A percentile compares a stretch with the other conserved stretches of the same genome.
Evolutionary conservation across 2,888 invertebrate genomes (phyloP).

Genomic region (Andrena fulva): DNA sequence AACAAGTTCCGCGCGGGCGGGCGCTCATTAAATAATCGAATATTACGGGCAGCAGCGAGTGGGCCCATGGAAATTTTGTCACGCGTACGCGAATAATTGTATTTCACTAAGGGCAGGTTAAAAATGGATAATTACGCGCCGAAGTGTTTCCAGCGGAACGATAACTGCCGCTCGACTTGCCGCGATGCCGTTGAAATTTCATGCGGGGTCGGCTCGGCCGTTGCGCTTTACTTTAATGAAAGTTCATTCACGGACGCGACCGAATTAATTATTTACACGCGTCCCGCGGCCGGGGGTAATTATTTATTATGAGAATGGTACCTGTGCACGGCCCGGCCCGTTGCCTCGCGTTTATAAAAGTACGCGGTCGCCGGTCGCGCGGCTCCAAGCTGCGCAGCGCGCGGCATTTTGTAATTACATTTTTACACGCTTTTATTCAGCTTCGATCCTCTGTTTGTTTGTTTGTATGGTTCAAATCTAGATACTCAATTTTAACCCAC

Average conservation of each 20-base stretch:
- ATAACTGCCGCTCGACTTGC: constrained; percentile 39
- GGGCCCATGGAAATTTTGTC: constrained; percentile 36
- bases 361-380: not conserved
- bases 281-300: constrained; percentile 23
- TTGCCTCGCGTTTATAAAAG: constrained; percentile 29
- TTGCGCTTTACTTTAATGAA: constrained; percentile 51
- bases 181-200: constrained; percentile 37
- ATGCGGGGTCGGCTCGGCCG: constrained; percentile 3
- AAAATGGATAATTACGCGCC: constrained; percentile 54
- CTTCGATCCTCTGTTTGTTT: too few relatives aligned
- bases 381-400: not conserved
- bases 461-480: too few relatives aligned
- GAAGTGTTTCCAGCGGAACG: constrained; percentile 42
- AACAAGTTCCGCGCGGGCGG: not conserved
- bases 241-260: constrained; percentile 48
- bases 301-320: constrained; percentile 45
- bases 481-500: too few relatives aligned
- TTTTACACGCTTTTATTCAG: too few relatives aligned
- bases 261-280: constrained; percentile 52
- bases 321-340: not conserved
- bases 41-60: not conserved
- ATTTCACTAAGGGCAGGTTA: constrained; percentile 16
- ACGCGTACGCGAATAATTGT: constrained; percentile 20
- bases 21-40: constrained; percentile 10
- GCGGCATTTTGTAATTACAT: not conserved